Conservation (phyloP, 2,888 invertebrate genomes). For the Hedychridium roseum region DNA sequence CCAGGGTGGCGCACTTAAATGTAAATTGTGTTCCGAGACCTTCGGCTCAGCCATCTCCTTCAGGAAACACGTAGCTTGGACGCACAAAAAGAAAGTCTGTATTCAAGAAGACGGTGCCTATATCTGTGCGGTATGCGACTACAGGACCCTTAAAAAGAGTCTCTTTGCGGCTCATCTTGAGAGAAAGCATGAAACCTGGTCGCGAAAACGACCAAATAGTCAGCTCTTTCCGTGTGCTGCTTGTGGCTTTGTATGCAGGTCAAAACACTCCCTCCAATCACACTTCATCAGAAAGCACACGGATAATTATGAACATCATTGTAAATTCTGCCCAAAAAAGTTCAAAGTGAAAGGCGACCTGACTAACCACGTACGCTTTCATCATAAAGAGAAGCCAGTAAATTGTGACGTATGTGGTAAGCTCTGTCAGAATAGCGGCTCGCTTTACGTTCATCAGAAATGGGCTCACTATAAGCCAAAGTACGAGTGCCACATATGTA, state of each 20-base stretch:
- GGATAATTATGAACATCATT: constrained; percentile 57
- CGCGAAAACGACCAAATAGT: constrained; percentile 41
- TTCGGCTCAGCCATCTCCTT: constrained; percentile 52
- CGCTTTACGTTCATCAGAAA: constrained; percentile 60
- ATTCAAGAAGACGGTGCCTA: constrained; percentile 56
- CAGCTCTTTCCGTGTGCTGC: constrained; percentile 52
- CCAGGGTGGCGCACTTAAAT: constrained; percentile 39
- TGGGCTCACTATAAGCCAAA: constrained; percentile 62
- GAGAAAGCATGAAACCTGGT: constrained; percentile 57
- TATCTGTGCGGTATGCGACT: constrained; percentile 59
- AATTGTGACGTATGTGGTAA: constrained; percentile 60
- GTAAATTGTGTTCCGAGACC: constrained; percentile 54
- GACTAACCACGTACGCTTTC: constrained; percentile 59
- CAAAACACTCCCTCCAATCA: constrained; percentile 60
- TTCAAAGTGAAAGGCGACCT: constrained; percentile 61
- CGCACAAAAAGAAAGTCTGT: constrained; percentile 57
- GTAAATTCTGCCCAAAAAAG: constrained; percentile 54
- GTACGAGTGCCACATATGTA: constrained; percentile 59
- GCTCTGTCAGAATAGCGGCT: constrained; percentile 57
- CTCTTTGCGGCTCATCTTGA: constrained; percentile 53
- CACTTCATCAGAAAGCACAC: constrained; percentile 61
- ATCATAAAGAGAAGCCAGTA: constrained; percentile 60
- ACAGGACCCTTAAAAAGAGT: constrained; percentile 51
- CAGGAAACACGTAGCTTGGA: constrained; percentile 59
- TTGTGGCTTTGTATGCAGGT: constrained; percentile 58